phyloP scores from a whole-genome alignment of 2,797 vertebrate species.

The Forpus xanthops region DNA sequence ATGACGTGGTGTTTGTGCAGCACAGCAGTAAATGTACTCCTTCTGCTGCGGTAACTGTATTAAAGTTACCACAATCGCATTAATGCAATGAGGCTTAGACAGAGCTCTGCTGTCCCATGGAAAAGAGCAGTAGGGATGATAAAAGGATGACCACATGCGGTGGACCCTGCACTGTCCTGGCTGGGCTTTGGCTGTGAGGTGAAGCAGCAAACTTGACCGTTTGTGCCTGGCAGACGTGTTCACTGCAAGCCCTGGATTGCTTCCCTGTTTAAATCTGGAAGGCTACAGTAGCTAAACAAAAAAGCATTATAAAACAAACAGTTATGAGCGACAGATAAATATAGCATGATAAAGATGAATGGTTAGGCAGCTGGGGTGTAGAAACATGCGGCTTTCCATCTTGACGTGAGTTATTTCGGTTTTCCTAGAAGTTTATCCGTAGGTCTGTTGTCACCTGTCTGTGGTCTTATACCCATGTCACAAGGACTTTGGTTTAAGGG shows the following conservation, averaged over 20 bases:
- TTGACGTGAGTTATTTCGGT: background rate
- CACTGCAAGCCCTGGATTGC: background rate
- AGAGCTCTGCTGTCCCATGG: background rate
- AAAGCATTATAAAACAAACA: conserved; percentile 2
- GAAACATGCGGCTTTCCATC: background rate
- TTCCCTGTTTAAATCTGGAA: background rate
- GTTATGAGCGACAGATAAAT: conserved; percentile 31
- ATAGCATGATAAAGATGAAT: background rate
- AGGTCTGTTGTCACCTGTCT: background rate
- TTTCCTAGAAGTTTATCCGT: background rate
- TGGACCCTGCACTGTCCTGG: accelerated
- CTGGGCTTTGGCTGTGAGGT: background rate
- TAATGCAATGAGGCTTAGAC: background rate
- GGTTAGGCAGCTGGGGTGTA: background rate
- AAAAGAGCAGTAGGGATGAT: background rate
- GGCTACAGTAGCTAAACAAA: conserved; percentile 7
- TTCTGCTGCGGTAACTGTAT: conserved; percentile 13
- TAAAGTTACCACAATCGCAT: background rate
- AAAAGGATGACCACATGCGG: background rate
- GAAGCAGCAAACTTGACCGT: accelerated
- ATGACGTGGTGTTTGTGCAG: conserved; percentile 60
- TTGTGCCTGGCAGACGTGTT: accelerated
- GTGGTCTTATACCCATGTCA: accelerated
- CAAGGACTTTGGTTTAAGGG: background rate
- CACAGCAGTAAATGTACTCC: background rate